Conservation (phyloP, 2,113 vertebrate species). For the Dicaeum eximium region DNA sequence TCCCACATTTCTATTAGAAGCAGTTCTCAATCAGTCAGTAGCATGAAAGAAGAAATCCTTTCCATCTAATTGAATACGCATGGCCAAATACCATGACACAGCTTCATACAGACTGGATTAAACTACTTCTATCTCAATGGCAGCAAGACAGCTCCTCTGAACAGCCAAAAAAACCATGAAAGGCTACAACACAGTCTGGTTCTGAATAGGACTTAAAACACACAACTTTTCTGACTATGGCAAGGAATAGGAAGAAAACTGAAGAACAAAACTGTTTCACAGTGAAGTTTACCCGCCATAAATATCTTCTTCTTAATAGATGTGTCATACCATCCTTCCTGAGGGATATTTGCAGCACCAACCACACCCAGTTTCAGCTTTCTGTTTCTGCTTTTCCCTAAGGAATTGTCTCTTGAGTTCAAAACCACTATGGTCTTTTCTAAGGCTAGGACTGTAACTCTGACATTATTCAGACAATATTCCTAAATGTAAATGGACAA, state of each 20-base stretch:
- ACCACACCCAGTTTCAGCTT: not conserved
- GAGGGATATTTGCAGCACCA: not conserved
- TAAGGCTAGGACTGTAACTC: not conserved
- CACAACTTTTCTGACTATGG: not conserved
- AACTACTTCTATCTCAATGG: not conserved
- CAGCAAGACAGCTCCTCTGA: not conserved
- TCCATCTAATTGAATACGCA: not conserved
- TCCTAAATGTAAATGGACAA: not conserved
- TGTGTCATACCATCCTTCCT: not conserved
- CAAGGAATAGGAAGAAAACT: not conserved
- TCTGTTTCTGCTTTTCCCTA: not conserved
- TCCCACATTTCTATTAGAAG: not conserved
- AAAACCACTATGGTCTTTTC: not conserved
- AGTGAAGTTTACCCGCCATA: fast-evolving
- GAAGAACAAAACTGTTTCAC: not conserved
- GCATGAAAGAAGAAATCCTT: not conserved
- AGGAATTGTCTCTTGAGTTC: not conserved
- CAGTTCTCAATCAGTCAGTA: not conserved
- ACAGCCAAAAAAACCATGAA: not conserved
- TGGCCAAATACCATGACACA: not conserved
- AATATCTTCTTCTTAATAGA: not conserved
- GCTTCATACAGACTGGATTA: not conserved
- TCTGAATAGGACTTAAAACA: not conserved
- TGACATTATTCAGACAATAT: not conserved
- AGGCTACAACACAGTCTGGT: not conserved